Percentiles rank a stretch among this genome's conserved stretches.
These are phyloP conservation scores for Cyprinodon variegatus DNA, from an alignment of 2,113 vertebrate genomes.

Conservation along the genomic window DNA sequence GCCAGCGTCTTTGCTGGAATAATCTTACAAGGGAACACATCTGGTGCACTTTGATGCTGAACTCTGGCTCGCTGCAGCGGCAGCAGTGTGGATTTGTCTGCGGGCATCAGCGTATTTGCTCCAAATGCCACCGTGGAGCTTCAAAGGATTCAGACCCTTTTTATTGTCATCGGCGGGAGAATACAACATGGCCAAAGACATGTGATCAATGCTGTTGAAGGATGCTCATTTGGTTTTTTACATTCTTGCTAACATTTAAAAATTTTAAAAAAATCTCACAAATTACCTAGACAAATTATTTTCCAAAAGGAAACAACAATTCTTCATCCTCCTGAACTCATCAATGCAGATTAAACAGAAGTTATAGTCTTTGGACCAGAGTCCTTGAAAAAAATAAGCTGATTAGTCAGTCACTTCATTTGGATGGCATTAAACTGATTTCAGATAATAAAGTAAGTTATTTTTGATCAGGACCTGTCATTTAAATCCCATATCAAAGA, in stretches of 20 bases:
- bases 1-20: constrained; percentile 71
- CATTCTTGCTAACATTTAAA: background rate
- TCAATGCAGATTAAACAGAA: too few relatives aligned
- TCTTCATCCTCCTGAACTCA: too few relatives aligned
- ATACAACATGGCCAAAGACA: constrained; percentile 4
- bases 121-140: constrained; percentile 63
- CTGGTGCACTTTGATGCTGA: constrained; percentile 76
- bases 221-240: background rate
- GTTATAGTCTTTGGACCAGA: too few relatives aligned
- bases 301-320: background rate
- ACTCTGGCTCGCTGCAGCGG: constrained; percentile 58
- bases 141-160: constrained; percentile 49
- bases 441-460: too few relatives aligned
- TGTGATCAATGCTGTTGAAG: background rate
- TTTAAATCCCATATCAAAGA: too few relatives aligned
- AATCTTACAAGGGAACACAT: constrained; percentile 71
- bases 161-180: constrained; percentile 45
- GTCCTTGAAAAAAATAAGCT: too few relatives aligned
- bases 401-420: too few relatives aligned
- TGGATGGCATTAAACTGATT: too few relatives aligned
- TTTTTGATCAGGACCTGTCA: too few relatives aligned
- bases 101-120: constrained; percentile 18
- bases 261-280: background rate
- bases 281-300: background rate
- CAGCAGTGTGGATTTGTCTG: constrained; percentile 40